Evolutionary conservation across 2,113 vertebrate species (phyloP), one percentile per base, ranked within the genome.

Genomic region (Aspiorhynchus laticeps): DNA sequence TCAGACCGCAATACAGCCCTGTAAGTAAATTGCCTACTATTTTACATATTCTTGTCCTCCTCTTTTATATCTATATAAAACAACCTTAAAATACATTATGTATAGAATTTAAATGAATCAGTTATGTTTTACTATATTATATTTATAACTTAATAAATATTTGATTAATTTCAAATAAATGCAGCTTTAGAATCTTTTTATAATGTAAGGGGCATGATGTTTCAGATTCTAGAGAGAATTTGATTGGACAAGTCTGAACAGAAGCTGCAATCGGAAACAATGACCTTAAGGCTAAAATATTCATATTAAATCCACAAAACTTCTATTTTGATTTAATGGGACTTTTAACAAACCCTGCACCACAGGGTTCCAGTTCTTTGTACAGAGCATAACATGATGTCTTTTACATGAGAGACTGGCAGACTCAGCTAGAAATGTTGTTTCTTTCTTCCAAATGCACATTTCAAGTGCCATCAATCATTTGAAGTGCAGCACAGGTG

Each of bases 381-480:
- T 43, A n/a, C 38, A 74, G 38, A 43, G 38, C 38, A 3, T 74
- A 14, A 43, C 38, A 43, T 41, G 33, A 6, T 38, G 69, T 73
- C 1, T 73, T 74, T 41, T 7, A 14, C 10, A 43, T 1, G 36
- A 7, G 38, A 74, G 38, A 43, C 12, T n/a, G 33, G 36, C 4
- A 24, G 19, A 41, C 69, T 73, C 69, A 12, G 17, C 67, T 21
- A 43, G 38, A 36, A 79, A 56, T 59, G 19, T 38, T 38, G 9
- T 7, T n/a, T 24, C 21, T 38, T 43, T 7, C 48, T 77, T 15
- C 24, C n/a, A 24, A 77, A 85, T 77, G 71, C 51, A 85, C 41
- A 63, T 76, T 38, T 33, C 15, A 85, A 76, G 71, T 76, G 83
- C 19, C 83, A 59, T 61, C 24, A 19, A 19, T 56, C 36, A 56